These are phyloP conservation scores for Clamator glandarius DNA, from an alignment of 2,797 vertebrate species.

Conservation along the genomic window DNA sequence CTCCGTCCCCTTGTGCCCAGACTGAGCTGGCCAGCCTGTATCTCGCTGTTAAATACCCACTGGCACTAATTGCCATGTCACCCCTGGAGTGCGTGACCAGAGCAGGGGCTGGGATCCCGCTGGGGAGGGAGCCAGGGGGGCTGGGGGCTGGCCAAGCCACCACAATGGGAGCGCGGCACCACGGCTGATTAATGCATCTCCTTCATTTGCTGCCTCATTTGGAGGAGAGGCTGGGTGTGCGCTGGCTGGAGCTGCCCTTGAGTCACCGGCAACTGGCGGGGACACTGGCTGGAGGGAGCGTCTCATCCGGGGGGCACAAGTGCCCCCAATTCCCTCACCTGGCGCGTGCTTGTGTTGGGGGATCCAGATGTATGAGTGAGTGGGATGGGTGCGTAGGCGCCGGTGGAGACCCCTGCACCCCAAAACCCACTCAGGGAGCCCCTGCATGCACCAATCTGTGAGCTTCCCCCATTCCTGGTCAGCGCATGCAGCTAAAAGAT, in stretches of 20 bases:
- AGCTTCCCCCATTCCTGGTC: neutral
- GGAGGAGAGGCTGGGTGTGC: neutral
- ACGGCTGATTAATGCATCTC: neutral
- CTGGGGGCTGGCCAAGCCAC: neutral
- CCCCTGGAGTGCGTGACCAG: neutral
- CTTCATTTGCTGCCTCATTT: neutral
- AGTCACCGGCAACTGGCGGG: neutral
- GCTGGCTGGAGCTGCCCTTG: neutral
- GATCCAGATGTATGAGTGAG: fast-evolving
- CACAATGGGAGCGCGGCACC: neutral
- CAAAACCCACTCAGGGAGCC: fast-evolving
- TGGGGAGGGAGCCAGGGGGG: neutral
- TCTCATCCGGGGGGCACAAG: fast-evolving
- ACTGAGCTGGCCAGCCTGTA: neutral
- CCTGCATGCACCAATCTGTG: fast-evolving
- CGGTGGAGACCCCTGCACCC: neutral
- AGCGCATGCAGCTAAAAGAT: fast-evolving
- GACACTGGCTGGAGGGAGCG: neutral
- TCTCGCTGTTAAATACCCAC: constrained; percentile 60
- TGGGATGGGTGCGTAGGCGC: neutral
- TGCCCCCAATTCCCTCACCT: too few species aligned
- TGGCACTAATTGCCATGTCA: neutral
- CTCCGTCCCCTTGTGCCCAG: neutral
- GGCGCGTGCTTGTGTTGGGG: neutral
- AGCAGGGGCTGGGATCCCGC: constrained; percentile 49